Conservation (phyloP, 2,113 vertebrate genomes). For the Cryptotis parvus region DNA sequence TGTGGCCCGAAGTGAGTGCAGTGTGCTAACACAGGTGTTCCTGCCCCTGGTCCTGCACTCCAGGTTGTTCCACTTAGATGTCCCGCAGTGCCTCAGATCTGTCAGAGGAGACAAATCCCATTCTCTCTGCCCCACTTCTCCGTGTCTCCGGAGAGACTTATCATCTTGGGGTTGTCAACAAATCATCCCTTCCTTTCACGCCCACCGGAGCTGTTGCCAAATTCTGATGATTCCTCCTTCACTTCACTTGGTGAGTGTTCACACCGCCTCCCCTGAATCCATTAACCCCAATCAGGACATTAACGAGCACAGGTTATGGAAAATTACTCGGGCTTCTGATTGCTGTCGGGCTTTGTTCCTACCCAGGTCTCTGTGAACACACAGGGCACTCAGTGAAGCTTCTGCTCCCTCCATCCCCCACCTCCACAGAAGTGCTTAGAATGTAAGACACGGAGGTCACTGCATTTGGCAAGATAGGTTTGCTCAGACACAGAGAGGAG, state of each 20-base stretch:
- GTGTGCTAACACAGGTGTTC: constrained; percentile 61
- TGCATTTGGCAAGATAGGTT: not conserved
- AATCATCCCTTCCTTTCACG: constrained; percentile 60
- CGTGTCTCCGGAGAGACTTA: constrained; percentile 62
- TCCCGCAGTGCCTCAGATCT: constrained; percentile 54
- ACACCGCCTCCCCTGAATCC: constrained; percentile 52
- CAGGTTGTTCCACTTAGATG: constrained; percentile 52
- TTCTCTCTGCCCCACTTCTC: constrained; percentile 73
- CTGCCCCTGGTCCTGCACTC: constrained; percentile 53
- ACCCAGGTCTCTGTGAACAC: not conserved
- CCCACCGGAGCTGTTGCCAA: constrained; percentile 51
- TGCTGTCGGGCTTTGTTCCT: not conserved
- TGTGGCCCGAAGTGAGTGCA: not conserved
- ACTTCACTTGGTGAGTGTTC: not conserved
- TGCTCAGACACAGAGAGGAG: not conserved
- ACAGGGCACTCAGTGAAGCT: not conserved
- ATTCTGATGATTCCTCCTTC: constrained; percentile 67
- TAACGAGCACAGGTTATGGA: constrained; percentile 62
- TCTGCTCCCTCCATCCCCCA: not conserved
- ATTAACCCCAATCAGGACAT: constrained; percentile 65
- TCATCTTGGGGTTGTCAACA: constrained; percentile 62
- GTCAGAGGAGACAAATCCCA: constrained; percentile 62
- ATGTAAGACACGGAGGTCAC: not conserved
- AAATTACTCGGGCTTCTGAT: constrained; percentile 71
- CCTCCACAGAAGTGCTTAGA: not conserved